Conservation (phyloP, 2,113 vertebrate genomes). For the Aix galericulata region DNA sequence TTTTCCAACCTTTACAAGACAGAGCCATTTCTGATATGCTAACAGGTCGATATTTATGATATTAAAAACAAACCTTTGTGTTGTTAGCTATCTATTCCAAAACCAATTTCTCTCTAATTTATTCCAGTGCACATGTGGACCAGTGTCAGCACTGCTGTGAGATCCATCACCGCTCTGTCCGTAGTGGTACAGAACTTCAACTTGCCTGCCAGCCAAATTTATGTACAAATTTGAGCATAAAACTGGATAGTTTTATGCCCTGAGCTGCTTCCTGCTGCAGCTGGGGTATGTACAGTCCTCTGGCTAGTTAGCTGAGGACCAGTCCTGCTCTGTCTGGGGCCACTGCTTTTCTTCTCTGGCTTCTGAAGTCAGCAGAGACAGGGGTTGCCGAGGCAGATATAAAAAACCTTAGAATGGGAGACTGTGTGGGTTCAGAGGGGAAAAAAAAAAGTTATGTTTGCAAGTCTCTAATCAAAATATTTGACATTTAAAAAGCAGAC, state of each 20-base stretch:
- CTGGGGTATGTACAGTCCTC: neutral
- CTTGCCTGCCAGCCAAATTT: neutral
- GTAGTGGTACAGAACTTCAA: neutral
- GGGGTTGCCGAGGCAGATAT: neutral
- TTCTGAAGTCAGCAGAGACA: neutral
- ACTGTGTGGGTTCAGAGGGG: neutral
- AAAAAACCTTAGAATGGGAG: neutral
- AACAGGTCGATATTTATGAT: neutral
- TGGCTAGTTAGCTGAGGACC: neutral
- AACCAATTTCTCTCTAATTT: neutral
- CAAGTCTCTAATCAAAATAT: slow-evolving; percentile 34
- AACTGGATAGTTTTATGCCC: neutral
- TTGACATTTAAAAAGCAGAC: neutral
- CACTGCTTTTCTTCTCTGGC: neutral
- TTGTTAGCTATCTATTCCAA: neutral
- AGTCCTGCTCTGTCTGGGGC: neutral
- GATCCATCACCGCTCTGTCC: neutral
- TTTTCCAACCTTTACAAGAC: neutral
- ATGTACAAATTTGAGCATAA: neutral
- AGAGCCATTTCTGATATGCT: neutral
- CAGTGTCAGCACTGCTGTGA: neutral
- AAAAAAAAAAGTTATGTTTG: neutral
- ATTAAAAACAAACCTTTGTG: neutral
- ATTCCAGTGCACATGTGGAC: neutral
- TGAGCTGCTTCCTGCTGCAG: neutral